Evolutionary conservation across 1,140 invertebrate species (phyloP).

Genomic region (Papilio dardanus): DNA sequence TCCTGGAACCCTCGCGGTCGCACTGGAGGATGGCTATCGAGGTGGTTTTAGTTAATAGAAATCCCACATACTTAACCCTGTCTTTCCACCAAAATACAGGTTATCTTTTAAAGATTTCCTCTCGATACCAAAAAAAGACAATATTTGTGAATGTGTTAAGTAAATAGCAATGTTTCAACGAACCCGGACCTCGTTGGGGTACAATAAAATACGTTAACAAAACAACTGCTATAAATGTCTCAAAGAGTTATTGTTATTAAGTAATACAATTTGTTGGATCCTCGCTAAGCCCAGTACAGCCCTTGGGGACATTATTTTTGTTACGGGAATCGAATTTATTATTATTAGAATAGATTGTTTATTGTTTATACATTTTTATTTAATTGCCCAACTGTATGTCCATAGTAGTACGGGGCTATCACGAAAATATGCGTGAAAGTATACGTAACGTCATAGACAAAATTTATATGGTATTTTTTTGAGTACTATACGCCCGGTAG

Average conservation of each 20-base stretch:
- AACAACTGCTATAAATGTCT: conserved; percentile 24
- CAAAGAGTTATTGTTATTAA: conserved; percentile 25
- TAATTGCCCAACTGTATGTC: background rate
- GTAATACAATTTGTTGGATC: conserved; percentile 17
- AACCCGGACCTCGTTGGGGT: background rate
- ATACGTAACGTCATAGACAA: too few species aligned
- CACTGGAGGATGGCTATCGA: too few species aligned
- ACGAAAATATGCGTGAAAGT: too few species aligned
- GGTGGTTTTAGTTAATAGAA: too few species aligned
- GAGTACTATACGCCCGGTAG: too few species aligned
- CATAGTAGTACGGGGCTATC: too few species aligned
- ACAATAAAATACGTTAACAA: conserved; percentile 26
- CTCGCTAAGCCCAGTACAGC: background rate
- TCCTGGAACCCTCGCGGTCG: too few species aligned
- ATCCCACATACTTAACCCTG: too few species aligned
- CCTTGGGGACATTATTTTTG: conserved; percentile 6
- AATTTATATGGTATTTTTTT: too few species aligned
- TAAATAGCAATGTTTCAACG: background rate
- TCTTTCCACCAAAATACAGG: too few species aligned
- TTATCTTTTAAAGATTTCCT: too few species aligned
- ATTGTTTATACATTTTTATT: background rate
- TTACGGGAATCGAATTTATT: conserved; percentile 16
- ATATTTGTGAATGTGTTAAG: background rate
- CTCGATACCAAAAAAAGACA: background rate
- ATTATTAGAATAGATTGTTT: conserved; percentile 4